phyloP scores from a whole-genome alignment of 2,888 invertebrate species.

The Calliopum simillimum region DNA sequence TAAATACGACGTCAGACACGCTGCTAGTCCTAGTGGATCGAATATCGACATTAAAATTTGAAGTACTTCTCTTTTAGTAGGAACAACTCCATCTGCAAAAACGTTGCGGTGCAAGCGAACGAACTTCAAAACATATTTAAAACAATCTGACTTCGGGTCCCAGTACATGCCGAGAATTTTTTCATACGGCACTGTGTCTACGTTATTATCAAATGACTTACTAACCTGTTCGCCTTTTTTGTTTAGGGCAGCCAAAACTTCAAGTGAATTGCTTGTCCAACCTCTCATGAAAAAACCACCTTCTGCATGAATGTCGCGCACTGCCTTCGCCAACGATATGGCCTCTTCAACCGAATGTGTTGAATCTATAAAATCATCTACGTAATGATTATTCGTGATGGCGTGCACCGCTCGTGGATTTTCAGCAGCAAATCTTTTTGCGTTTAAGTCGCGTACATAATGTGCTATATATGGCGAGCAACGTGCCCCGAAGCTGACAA shows the following conservation, averaged over 20 bases:
- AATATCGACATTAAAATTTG: conserved; percentile 43
- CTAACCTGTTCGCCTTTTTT: neutral
- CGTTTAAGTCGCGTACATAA: conserved; percentile 37
- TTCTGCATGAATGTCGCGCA: conserved; percentile 24
- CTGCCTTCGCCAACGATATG: conserved; percentile 5
- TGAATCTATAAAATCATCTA: conserved; percentile 14
- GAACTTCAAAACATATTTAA: conserved; percentile 40
- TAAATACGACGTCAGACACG: too few species aligned
- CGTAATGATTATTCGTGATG: conserved; percentile 34
- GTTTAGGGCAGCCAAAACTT: neutral
- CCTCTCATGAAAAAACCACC: conserved; percentile 37
- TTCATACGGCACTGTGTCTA: neutral
- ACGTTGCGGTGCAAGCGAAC: conserved; percentile 37
- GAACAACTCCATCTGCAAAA: conserved; percentile 2
- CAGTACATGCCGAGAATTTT: conserved; percentile 40
- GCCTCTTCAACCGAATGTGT: neutral
- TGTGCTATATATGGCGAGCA: conserved; percentile 42
- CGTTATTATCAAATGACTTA: neutral
- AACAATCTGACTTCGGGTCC: conserved; percentile 39
- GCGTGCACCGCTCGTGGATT: conserved; percentile 34
- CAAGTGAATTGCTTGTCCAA: conserved; percentile 32
- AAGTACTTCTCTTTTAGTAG: conserved; percentile 39
- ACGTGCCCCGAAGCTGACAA: conserved; percentile 30
- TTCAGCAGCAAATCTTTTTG: neutral
- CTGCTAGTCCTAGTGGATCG: conserved; percentile 31